phyloP scores from a whole-genome alignment of 2,888 invertebrate species.

The Napeogenes sylphis region DNA sequence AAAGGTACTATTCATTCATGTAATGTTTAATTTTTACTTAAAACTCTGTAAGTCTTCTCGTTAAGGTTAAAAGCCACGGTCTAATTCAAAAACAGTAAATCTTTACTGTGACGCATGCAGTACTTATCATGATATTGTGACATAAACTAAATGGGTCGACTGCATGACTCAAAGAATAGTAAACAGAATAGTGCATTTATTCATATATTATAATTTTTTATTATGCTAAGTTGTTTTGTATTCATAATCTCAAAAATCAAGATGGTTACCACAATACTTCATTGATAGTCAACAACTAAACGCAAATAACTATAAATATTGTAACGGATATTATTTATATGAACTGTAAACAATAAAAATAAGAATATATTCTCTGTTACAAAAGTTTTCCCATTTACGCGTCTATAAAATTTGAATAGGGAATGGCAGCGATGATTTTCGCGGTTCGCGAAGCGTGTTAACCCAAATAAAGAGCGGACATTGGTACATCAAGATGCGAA shows the following conservation, averaged over 20 bases:
- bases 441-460: constrained; percentile 31
- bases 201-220: neutral
- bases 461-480: constrained; percentile 31
- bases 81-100: constrained; percentile 18
- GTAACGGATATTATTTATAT: neutral
- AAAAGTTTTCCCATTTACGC: constrained; percentile 30
- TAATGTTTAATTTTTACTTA: too few species aligned
- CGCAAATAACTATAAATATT: neutral
- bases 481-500: constrained; percentile 28
- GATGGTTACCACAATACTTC: neutral
- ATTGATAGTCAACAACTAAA: neutral
- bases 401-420: constrained; percentile 32
- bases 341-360: constrained; percentile 14
- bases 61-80: constrained; percentile 19
- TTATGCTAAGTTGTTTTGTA: neutral
- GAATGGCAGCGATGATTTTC: constrained; percentile 29
- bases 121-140: constrained; percentile 13
- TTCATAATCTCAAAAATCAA: neutral
- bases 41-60: neutral
- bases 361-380: constrained; percentile 15
- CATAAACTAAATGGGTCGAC: constrained; percentile 1
- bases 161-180: constrained; percentile 6
- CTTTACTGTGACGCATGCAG: constrained; percentile 11
- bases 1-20: too few species aligned
- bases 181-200: neutral